Evolutionary conservation across 1,140 invertebrate genomes (phyloP), one percentile per base, ranked within the genome.

Genomic region (Lasaia peninsularis): DNA sequence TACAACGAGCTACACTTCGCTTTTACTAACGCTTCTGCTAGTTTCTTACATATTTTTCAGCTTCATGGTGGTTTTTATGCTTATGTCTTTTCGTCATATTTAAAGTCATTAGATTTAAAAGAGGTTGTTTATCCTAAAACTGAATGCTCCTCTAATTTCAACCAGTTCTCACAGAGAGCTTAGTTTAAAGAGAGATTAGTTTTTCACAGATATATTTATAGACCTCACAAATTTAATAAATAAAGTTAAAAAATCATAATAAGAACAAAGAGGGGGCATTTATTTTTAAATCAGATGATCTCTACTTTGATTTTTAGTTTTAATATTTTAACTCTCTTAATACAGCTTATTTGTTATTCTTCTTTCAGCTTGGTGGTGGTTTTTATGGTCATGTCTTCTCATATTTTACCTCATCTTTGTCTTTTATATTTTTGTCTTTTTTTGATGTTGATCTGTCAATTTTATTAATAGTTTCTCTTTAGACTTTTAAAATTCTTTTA

Each of bases 331-430:
- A 28, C 8, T 4, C 24, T 28, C 24, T 34, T 34, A n/a, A n/a
- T n/a, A n/a, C n/a, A n/a, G n/a, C n/a, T n/a, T n/a, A n/a, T 34
- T 34, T 10, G 9, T 34, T 10, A 9, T 34, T 34, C n/a, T 11
- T 50, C 59, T 70, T 70, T 52, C 71, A 71, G 62, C 63, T 69
- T 58, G 54, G 59, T 74, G 73, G 63, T 68, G 73, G 65, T 73
- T 65, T 71, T 56, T 69, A 58, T 75, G 72, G 72, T 78, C 67
- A 74, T 71, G 65, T 71, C 55, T 69, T 69, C 53, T 18, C 67
- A 54, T 49, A 62, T 49, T 58, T 56, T 48, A 48, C 9, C 4
- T 9, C 20, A 52, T 59, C 11, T 56, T 62, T 44, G 56, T 62
- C 51, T 60, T 52, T 62, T 69, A 52, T 52, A 57, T 18, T 48